Percentiles rank a stretch among this genome's conserved stretches.
These are phyloP conservation scores for Tribolium castaneum DNA, from an alignment of 1,140 invertebrate genomes.

Conservation along the genomic window DNA sequence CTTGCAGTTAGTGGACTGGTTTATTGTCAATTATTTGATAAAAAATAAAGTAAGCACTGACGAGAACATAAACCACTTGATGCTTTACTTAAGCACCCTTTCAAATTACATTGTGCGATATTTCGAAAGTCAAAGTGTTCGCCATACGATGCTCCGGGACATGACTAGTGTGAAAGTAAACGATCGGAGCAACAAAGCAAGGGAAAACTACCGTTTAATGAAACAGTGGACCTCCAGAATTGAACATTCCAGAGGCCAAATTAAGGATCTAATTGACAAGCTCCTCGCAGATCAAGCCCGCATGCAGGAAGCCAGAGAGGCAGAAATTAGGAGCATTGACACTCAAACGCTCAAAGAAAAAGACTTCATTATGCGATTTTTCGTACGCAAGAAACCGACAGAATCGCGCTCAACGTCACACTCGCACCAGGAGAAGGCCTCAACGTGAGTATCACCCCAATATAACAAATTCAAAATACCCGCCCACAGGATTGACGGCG, in stretches of 20 bases:
- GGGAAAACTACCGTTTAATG: slow-evolving; percentile 12
- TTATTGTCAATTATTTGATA: background rate
- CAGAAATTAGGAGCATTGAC: background rate
- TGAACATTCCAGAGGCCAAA: background rate
- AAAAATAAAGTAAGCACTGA: background rate
- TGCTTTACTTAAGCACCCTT: background rate
- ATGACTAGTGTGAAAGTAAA: background rate
- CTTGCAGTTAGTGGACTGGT: background rate
- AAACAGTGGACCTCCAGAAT: slow-evolving; percentile 3
- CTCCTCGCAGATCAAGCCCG: background rate
- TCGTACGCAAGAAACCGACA: background rate
- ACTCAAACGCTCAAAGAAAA: slow-evolving; percentile 2
- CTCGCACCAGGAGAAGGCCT: too few species aligned
- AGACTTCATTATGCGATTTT: slow-evolving; percentile 14
- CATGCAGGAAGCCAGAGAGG: background rate
- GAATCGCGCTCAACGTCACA: background rate
- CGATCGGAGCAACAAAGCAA: background rate
- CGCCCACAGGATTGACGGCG: too few species aligned
- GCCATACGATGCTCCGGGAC: background rate
- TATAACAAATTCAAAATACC: too few species aligned
- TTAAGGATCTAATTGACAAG: background rate
- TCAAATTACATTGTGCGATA: background rate
- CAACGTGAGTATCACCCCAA: background rate
- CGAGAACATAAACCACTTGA: background rate
- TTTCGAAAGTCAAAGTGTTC: background rate